phyloP scores from a whole-genome alignment of 2,888 invertebrate genomes.

The Erpobdella octoculata region DNA sequence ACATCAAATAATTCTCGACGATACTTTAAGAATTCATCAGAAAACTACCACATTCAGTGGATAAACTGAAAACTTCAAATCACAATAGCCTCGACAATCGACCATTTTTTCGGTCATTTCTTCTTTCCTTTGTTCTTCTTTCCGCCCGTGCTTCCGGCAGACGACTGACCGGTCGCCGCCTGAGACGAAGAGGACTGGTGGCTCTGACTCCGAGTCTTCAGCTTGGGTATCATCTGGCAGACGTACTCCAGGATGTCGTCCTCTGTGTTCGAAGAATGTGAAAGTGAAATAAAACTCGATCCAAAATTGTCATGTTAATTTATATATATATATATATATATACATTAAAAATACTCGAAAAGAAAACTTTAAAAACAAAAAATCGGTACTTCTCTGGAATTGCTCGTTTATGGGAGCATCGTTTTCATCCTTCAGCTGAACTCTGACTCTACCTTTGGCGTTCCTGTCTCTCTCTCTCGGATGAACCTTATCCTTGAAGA shows the following conservation, averaged over 20 bases:
- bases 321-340: background rate
- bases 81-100: too few species aligned
- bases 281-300: background rate
- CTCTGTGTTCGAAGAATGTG: too few species aligned
- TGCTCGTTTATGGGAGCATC: constrained; percentile 64
- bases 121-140: constrained; percentile 35
- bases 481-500: constrained; percentile 73
- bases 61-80: too few species aligned
- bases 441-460: constrained; percentile 77
- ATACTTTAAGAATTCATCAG: too few species aligned
- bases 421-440: constrained; percentile 84
- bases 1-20: too few species aligned
- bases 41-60: too few species aligned
- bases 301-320: background rate
- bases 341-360: background rate
- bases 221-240: constrained; percentile 77
- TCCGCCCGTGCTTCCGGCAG: constrained; percentile 13
- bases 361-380: background rate
- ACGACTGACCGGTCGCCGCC: constrained; percentile 14
- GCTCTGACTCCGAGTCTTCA: constrained; percentile 58
- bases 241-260: constrained; percentile 69
- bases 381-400: constrained; percentile 34
- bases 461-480: constrained; percentile 76
- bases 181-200: constrained; percentile 7
- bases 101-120: constrained; percentile 25